These are phyloP conservation scores for Horisme vitalbata DNA, from an alignment of 2,888 invertebrate genomes.

Conservation along the genomic window DNA sequence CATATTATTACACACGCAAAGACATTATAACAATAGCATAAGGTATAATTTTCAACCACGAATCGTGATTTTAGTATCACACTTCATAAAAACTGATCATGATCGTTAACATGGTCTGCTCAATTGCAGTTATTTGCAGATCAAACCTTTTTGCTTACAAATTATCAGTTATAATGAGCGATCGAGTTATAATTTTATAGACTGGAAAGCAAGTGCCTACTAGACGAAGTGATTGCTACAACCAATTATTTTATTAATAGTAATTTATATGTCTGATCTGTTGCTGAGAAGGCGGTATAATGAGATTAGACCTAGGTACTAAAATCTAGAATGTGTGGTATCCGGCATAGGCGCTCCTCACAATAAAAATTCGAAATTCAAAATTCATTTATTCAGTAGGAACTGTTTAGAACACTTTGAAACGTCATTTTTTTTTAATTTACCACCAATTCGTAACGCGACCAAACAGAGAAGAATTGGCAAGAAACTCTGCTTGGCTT, in stretches of 20 bases:
- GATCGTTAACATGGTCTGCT: slow-evolving; percentile 22
- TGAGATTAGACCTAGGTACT: too few relatives aligned
- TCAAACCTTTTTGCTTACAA: slow-evolving; percentile 30
- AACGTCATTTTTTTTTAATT: too few relatives aligned
- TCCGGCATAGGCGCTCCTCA: too few relatives aligned
- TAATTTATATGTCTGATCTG: too few relatives aligned
- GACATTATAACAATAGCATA: not conserved
- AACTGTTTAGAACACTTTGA: too few relatives aligned
- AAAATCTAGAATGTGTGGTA: too few relatives aligned
- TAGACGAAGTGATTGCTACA: slow-evolving; percentile 16
- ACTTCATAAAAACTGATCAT: slow-evolving; percentile 25
- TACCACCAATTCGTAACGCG: too few relatives aligned
- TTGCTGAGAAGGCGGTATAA: too few relatives aligned
- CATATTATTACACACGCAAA: not conserved
- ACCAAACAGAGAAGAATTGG: too few relatives aligned
- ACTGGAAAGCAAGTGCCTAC: slow-evolving; percentile 19
- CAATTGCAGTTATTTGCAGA: slow-evolving; percentile 34
- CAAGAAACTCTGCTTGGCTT: too few relatives aligned
- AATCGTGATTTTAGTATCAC: slow-evolving; percentile 13
- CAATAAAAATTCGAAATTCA: too few relatives aligned
- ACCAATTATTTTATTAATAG: slow-evolving; percentile 7
- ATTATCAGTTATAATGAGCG: slow-evolving; percentile 13
- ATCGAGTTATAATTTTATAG: slow-evolving; percentile 25
- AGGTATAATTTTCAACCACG: slow-evolving; percentile 7
- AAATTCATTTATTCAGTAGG: too few relatives aligned